Conservation (phyloP, 2,797 vertebrate genomes). For the Helarctos malayanus region DNA sequence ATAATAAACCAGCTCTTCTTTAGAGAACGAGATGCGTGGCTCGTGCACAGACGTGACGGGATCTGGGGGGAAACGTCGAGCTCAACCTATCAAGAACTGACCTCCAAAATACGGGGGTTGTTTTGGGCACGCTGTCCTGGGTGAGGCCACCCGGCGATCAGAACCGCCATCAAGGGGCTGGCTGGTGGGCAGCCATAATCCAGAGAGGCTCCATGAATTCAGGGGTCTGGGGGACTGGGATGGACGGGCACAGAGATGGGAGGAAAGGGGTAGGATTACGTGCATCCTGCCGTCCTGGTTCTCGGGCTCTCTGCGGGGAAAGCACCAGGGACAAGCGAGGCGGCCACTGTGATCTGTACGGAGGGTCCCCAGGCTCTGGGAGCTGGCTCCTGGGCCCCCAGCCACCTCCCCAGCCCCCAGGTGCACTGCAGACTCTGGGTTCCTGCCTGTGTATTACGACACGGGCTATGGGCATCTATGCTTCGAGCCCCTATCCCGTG, state of each 20-base stretch:
- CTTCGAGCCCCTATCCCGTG: not conserved
- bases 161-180: not conserved
- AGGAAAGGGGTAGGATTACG: not conserved
- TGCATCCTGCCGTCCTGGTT: not conserved
- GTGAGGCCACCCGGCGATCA: not conserved
- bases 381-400: not conserved
- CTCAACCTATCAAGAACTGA: not conserved
- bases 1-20: not conserved
- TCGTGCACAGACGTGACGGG: accelerated
- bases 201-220: no score
- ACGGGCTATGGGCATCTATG: accelerated
- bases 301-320: not conserved
- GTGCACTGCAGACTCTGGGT: accelerated
- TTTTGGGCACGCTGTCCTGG: not conserved
- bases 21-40: not conserved
- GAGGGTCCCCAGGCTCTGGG: not conserved
- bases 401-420: not conserved
- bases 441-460: not conserved
- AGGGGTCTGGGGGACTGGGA: not conserved
- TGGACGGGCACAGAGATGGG: not conserved
- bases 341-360: not conserved
- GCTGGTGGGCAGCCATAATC: not conserved
- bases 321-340: no score
- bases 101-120: accelerated
- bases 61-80: not conserved